Evolutionary conservation across 1,140 invertebrate genomes (phyloP), one percentile per base, ranked within the genome.

Genomic region (Caenorhabditis brenneri): DNA sequence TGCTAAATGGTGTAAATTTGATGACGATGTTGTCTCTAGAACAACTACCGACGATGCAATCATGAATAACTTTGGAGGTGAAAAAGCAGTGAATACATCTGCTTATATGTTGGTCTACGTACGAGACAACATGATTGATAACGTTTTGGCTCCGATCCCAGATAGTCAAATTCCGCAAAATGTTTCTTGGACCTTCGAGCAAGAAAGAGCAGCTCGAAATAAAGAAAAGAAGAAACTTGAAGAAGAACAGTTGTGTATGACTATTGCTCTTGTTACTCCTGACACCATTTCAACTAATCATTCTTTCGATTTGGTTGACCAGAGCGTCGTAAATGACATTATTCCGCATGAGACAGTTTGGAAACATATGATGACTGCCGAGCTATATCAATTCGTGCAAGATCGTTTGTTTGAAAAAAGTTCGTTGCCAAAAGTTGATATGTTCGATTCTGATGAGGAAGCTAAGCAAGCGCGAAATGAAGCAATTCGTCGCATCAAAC

Each of bases 81-180:
- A 97, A 91, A 95, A 97, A 91, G 96, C 98, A 91, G 95, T 97
- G 94, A 95, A 94, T 42, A 99, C 97, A 80, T 99, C 98, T 91
- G 98, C 98, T n/a, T 99, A 99, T 92, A 99, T 99, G 98, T 94
- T 99, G 92, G 97, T 99, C 42, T 99, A 99, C 91, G 98, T 99
- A 89, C 93, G 96, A 89, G 94, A 96, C 89, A 89, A 87, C 65
- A 85, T 85, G 1, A 87, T 90, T 46, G 80, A 85, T 88, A 80
- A 69, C 92, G 95, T 96, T 15, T 92, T 97, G 51, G 94, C 95
- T 91, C 94, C 94, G 87, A 95, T 97, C 10, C 94, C 94, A 49
- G 96, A 97, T 92, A 93, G 94, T 86, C 97, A 99, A 92, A 99
- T 99, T 91, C 97, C 97, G 1, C 39, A 85, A 3, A 86, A 90